Conservation (phyloP, 2,888 invertebrate genomes). For the Drosophila phalerata region DNA sequence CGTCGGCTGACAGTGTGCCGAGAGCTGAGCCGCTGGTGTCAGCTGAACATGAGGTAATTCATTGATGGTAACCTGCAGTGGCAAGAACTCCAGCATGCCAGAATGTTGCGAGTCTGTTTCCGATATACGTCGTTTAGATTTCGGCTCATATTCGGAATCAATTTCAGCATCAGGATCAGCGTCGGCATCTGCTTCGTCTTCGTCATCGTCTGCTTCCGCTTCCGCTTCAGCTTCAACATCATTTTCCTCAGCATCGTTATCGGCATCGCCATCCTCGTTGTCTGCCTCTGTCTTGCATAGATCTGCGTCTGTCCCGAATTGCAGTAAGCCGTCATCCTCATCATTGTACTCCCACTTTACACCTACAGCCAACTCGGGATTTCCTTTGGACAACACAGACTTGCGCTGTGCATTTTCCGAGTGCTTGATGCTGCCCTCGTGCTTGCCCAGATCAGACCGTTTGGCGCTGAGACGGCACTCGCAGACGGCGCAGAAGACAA, state of each 20-base stretch:
- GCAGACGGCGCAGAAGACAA: slow-evolving; percentile 74
- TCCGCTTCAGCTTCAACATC: slow-evolving; percentile 44
- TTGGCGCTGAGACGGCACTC: slow-evolving; percentile 78
- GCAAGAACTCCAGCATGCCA: slow-evolving; percentile 70
- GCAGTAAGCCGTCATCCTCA: slow-evolving; percentile 59
- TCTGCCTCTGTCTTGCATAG: slow-evolving; percentile 44
- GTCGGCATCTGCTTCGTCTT: slow-evolving; percentile 19
- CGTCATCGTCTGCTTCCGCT: slow-evolving; percentile 25
- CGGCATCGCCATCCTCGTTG: slow-evolving; percentile 47
- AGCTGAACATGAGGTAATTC: slow-evolving; percentile 59
- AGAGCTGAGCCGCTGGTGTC: slow-evolving; percentile 28
- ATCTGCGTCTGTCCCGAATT: slow-evolving; percentile 27
- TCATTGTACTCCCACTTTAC: slow-evolving; percentile 76
- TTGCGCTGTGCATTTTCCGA: slow-evolving; percentile 76
- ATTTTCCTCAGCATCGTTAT: slow-evolving; percentile 16
- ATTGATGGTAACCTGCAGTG: slow-evolving; percentile 75
- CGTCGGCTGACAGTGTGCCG: slow-evolving; percentile 32
- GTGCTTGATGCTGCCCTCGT: slow-evolving; percentile 78
- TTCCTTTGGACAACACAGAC: slow-evolving; percentile 36
- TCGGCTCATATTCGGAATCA: slow-evolving; percentile 48
- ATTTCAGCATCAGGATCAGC: slow-evolving; percentile 18
- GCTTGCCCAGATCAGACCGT: slow-evolving; percentile 76
- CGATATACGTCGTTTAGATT: slow-evolving; percentile 64
- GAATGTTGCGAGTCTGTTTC: slow-evolving; percentile 77
- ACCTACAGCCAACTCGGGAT: background rate